These are phyloP conservation scores for Motacilla alba DNA, from an alignment of 2,113 vertebrate species.

Conservation along the genomic window DNA sequence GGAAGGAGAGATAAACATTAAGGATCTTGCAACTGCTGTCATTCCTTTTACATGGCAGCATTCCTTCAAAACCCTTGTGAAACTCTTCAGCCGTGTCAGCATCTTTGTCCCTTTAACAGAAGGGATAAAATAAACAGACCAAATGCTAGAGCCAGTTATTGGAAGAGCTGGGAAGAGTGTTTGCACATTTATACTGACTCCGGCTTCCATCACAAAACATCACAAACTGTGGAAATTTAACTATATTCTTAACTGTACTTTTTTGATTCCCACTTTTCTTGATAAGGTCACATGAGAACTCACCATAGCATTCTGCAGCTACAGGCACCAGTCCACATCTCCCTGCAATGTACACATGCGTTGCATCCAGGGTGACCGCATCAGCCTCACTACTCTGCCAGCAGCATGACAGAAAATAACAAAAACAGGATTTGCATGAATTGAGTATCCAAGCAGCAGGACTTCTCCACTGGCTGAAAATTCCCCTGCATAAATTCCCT, in stretches of 20 bases:
- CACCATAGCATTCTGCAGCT: conserved; percentile 87
- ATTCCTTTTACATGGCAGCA: neutral
- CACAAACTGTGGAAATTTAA: neutral
- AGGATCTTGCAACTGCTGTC: neutral
- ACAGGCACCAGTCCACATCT: conserved; percentile 86
- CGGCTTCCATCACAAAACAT: neutral
- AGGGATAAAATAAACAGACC: neutral
- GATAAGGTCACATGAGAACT: neutral
- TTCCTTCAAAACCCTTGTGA: neutral
- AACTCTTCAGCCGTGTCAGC: neutral
- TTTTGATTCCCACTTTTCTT: neutral
- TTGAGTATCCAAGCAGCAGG: neutral
- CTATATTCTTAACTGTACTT: neutral
- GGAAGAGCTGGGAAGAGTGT: neutral
- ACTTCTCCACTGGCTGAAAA: neutral
- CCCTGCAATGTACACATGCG: conserved; percentile 83
- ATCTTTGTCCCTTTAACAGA: neutral
- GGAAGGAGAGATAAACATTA: neutral
- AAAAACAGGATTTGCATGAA: neutral
- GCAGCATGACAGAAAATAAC: neutral
- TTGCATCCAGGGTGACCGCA: conserved; percentile 85
- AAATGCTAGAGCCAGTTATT: neutral
- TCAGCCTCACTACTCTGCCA: conserved; percentile 86
- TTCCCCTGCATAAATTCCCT: neutral
- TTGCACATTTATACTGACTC: neutral